These are phyloP conservation scores for Aeoliscus strigatus DNA, from an alignment of 2,797 vertebrate species.

Conservation along the genomic window DNA sequence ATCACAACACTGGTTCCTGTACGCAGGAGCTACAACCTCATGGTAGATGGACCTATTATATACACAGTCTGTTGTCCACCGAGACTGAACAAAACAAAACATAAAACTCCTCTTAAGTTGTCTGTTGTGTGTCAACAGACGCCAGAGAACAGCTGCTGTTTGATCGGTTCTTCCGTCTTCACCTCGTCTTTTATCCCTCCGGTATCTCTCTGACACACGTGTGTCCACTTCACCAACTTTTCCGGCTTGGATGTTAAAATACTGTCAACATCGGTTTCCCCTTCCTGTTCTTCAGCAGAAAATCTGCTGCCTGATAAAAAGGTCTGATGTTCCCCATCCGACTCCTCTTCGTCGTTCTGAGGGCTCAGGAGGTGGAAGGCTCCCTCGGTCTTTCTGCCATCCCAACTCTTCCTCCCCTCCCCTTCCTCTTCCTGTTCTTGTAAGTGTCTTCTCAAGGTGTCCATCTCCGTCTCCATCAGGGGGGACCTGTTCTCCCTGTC, in stretches of 20 bases:
- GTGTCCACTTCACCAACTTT: constrained; percentile 57
- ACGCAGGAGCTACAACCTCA: constrained; percentile 27
- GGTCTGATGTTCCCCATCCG: constrained; percentile 37
- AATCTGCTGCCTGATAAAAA: constrained; percentile 34
- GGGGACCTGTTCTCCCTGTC: constrained; percentile 60
- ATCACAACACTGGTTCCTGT: constrained; percentile 27
- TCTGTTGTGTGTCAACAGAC: constrained; percentile 63
- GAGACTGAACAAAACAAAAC: constrained; percentile 11
- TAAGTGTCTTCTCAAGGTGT: constrained; percentile 39
- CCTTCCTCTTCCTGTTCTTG: constrained; percentile 44
- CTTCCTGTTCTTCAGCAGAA: constrained; percentile 45
- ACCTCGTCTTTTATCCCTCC: constrained; percentile 38
- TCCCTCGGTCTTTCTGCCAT: constrained; percentile 33
- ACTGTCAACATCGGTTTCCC: constrained; percentile 53
- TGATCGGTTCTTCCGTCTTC: constrained; percentile 56
- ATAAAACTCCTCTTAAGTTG: not conserved
- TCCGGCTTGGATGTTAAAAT: constrained; percentile 33
- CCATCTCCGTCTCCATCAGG: constrained; percentile 62
- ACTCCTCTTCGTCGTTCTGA: constrained; percentile 34
- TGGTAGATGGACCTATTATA: constrained; percentile 11
- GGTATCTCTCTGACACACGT: constrained; percentile 43
- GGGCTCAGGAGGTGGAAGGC: too few species aligned
- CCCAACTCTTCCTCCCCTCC: constrained; percentile 26
- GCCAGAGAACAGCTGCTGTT: constrained; percentile 69
- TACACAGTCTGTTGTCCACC: constrained; percentile 18